Evolutionary conservation across 2,113 vertebrate genomes (phyloP), one percentile per base, ranked within the genome.

Genomic region (Fukomys damarensis): DNA sequence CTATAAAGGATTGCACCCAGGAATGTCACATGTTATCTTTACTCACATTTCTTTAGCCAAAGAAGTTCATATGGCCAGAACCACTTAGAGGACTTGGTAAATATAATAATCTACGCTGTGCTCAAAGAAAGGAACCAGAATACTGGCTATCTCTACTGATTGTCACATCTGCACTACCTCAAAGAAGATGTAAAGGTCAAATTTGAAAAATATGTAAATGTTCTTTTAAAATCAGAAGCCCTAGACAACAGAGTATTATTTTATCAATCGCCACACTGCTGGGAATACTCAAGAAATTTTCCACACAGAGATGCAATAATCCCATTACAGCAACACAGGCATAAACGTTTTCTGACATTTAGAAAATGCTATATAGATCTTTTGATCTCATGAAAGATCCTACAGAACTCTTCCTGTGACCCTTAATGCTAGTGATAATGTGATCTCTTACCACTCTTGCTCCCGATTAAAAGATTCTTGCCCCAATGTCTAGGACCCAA

Each of bases 361-460:
- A 81, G 77, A 82, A 92, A 58, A 91, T 10, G 43, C 3, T 89
- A 76, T 68, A 86, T 63, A 49, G 80, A 10, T 26, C 8, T 89
- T 95, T 83, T 93, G n/a, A 68, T 52, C 41, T 77, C 65, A 81
- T 94, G 84, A 68, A 92, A 85, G 91, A 70, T 20, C 26, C 79
- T 30, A 32, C 13, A 70, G 70, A 93, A 70, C 61, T 68, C 24
- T 79, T 81, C n/a, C 77, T 86, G 82, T 88, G 54, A 94, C 41
- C 70, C 74, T 68, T 22, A 52, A 24, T 82, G 61, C 19, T 12
- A 74, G 1, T 17, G 38, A 11, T 76, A 12, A 41, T 3, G 32
- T 85, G 83, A 85, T n/a, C 9, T 35, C 38, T 77, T 65, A 46
- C 8, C 63, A 5, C 35, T 46, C 38, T 95, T 81, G 35, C 16